Evolutionary conservation across 2,888 invertebrate species (phyloP).

Genomic region (Phasia obesa): DNA sequence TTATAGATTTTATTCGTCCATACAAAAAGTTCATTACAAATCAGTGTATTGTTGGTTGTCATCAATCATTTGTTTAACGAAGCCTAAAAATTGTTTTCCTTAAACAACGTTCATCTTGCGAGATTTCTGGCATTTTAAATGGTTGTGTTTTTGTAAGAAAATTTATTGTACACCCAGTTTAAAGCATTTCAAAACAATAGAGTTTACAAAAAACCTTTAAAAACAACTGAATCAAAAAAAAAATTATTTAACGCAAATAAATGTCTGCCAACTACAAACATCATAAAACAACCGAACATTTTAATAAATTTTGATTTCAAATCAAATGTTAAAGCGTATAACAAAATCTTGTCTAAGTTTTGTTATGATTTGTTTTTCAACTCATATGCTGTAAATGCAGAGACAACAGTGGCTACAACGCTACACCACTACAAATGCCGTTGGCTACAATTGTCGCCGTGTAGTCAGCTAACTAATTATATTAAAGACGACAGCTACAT

Average conservation of each 20-base stretch:
- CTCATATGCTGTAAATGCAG: too few species aligned
- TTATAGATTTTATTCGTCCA: conserved; percentile 11
- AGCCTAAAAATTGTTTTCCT: conserved; percentile 57
- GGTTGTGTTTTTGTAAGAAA: conserved; percentile 7
- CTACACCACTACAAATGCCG: too few species aligned
- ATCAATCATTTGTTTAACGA: conserved; percentile 66
- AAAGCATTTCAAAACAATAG: conserved; percentile 21
- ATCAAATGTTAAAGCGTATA: not conserved
- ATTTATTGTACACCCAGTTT: conserved; percentile 23
- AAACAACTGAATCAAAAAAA: not conserved
- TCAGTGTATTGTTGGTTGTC: conserved; percentile 69
- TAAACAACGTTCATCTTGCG: not conserved
- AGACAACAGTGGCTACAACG: too few species aligned
- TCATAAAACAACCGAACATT: conserved; percentile 52
- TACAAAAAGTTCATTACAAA: conserved; percentile 73
- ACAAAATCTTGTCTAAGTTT: not conserved
- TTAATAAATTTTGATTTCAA: conserved; percentile 20
- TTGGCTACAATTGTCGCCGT: too few species aligned
- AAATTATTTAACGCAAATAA: conserved; percentile 20
- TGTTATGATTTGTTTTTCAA: not conserved
- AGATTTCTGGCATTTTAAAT: not conserved
- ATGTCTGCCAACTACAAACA: conserved; percentile 46
- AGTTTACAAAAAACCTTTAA: conserved; percentile 2
- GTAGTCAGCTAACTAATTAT: too few species aligned
- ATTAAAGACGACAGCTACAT: too few species aligned